Percentiles rank a stretch among this genome's conserved stretches.
Conservation (phyloP, 1,140 invertebrate genomes). For the Plutomurus gul region DNA sequence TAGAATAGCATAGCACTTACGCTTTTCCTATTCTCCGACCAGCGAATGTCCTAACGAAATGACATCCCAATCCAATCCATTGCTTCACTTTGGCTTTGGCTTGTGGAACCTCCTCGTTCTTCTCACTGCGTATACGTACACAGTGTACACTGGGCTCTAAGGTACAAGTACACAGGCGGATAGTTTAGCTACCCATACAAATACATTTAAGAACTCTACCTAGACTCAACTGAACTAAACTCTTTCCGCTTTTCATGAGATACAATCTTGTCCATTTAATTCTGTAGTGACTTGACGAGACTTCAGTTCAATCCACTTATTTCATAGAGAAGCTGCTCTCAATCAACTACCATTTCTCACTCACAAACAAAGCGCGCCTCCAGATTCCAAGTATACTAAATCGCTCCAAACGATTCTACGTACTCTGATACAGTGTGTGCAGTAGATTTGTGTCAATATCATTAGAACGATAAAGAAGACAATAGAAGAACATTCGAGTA, state of each 20-base stretch:
- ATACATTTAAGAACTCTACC: no score
- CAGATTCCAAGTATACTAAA: no score
- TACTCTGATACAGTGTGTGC: no score
- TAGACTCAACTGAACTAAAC: not conserved
- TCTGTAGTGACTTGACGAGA: not conserved
- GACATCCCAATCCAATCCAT: slow-evolving; percentile 39
- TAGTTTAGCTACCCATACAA: no score
- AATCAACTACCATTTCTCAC: slow-evolving; percentile 8
- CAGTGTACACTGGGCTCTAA: no score
- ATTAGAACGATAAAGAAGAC: not conserved
- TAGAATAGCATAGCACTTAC: not conserved
- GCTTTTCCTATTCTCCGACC: slow-evolving; percentile 8
- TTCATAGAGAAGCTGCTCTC: slow-evolving; percentile 13
- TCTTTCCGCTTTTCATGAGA: slow-evolving; percentile 6
- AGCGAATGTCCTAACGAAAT: no score
- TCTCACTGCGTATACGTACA: no score
- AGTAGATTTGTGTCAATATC: no score
- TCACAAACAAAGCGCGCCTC: not conserved
- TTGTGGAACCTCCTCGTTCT: not conserved
- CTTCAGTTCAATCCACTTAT: slow-evolving; percentile 26
- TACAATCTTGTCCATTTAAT: slow-evolving; percentile 25
- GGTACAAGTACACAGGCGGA: no score
- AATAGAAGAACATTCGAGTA: not conserved
- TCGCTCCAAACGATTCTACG: no score
- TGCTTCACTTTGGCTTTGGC: slow-evolving; percentile 1